These are phyloP conservation scores for Coptodon bakossiorum DNA, from an alignment of 2,113 vertebrate genomes.

Conservation along the genomic window DNA sequence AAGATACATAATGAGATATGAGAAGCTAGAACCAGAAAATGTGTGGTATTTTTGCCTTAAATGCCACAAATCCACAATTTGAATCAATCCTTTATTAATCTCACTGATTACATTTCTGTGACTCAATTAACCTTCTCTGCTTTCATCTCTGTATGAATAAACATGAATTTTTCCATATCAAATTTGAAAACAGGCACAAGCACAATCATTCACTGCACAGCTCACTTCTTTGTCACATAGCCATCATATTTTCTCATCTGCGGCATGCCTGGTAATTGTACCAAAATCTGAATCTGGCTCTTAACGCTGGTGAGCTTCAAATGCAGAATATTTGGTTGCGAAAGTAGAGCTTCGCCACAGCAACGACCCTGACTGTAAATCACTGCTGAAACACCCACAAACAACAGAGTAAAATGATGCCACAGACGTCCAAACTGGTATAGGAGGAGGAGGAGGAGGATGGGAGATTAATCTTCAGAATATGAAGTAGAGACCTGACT, in stretches of 20 bases:
- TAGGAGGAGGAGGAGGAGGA: conserved; percentile 39
- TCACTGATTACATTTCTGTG: not conserved
- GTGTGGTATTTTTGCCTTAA: not conserved
- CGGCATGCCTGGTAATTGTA: not conserved
- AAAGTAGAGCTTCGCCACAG: not conserved
- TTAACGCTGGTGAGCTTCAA: not conserved
- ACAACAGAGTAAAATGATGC: conserved; percentile 31
- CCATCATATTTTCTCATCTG: not conserved
- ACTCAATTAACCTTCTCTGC: not conserved
- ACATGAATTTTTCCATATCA: not conserved
- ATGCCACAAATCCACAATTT: not conserved
- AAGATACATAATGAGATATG: not conserved
- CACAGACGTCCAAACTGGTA: conserved; percentile 33
- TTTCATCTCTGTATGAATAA: not conserved
- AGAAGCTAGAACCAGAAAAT: not conserved
- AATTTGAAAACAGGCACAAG: not conserved
- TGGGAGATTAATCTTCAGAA: conserved; percentile 49
- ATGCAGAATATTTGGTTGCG: conserved; percentile 10
- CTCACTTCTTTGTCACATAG: not conserved
- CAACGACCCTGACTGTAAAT: conserved; percentile 13
- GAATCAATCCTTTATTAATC: not conserved
- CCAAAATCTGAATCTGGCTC: not conserved
- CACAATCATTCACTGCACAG: not conserved
- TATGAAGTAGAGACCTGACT: conserved; percentile 54
- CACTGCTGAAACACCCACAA: conserved; percentile 29